Base-by-base conservation (phyloP, 2,113 vertebrate species). In the Todiramphus saurophagus region DNA sequence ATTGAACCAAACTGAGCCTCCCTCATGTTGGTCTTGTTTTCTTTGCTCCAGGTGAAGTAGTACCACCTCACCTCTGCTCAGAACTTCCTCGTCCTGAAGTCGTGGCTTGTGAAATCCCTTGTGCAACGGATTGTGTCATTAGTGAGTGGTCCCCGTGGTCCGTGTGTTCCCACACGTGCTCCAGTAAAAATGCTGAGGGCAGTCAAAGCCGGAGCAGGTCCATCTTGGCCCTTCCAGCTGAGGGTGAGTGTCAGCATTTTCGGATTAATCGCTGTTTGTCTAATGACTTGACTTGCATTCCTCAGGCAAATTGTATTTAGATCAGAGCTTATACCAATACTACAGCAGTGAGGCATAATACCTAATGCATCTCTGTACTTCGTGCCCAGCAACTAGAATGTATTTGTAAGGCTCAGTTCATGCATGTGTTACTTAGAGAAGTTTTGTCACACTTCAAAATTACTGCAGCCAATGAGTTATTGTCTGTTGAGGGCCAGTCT, bases 61-160 rank as follows among this genome's bases (percentile, higher is more conserved):
- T 99, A 8, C 94, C 98, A 14, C 72, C 83, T 16, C 95, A 94
- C 62, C 94, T 98, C 64, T 99, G 99, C 96, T 96, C 95, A 23
- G 98, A 98, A 4, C 80, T 96, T 11, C 97, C 97, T 31, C 98
- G 94, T 21, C 95, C 98, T 25, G 89, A 97, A 48, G 88, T 91
- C 60, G 96, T 94, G 73, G 17, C 96, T 43, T 99, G 99, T 89
- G 98, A 99, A 85, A 97, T 99, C 78, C 97, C 99, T 3, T 99
- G 99, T 94, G 96, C 98, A 5, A 97, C 96, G 82, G 99, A 99
- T 88, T 99, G 99, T 69, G 98, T 99, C 48, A 79, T 99, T 33
- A 98, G 98, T 1, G 97, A 98, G 78, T 99, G 99, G 99, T 98
- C 98, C 6, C 59, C 67, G 4, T 99, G 99, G 99, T 99, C 99